phyloP scores from a whole-genome alignment of 53 echinoderm and acorn worm species.

The Astropecten irregularis region DNA sequence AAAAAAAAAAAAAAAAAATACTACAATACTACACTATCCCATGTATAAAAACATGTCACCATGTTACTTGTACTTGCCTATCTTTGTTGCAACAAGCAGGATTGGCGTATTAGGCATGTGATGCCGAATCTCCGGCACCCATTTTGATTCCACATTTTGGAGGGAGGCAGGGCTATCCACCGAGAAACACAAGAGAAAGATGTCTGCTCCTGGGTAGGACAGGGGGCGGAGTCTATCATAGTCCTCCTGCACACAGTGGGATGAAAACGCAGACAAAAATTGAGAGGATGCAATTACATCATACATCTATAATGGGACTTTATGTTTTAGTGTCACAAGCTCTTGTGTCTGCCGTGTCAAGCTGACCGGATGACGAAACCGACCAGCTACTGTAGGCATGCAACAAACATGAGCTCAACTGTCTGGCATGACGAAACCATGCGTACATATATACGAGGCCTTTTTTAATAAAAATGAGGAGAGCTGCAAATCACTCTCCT shows the following conservation, averaged over 20 bases:
- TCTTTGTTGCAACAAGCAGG: slow-evolving; percentile 78
- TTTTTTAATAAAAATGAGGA: too few species aligned
- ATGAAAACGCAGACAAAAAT: neutral
- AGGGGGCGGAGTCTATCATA: slow-evolving; percentile 83
- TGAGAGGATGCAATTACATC: neutral
- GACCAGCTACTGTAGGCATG: too few species aligned
- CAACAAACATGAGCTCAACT: too few species aligned
- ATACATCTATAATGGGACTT: neutral
- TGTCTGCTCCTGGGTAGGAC: slow-evolving; percentile 74
- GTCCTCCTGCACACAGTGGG: slow-evolving; percentile 74
- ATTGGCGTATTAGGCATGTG: slow-evolving; percentile 65
- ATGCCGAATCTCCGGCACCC: slow-evolving; percentile 70
- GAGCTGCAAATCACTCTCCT: too few species aligned
- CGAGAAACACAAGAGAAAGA: slow-evolving; percentile 73
- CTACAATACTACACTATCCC: too few species aligned
- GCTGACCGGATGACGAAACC: neutral
- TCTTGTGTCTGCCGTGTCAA: neutral
- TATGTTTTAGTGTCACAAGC: neutral
- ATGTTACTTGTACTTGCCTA: too few species aligned
- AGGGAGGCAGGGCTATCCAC: slow-evolving; percentile 62
- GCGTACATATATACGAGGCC: too few species aligned
- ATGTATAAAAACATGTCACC: too few species aligned
- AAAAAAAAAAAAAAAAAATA: too few species aligned
- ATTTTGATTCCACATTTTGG: slow-evolving; percentile 60
- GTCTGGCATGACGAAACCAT: too few species aligned